Base-by-base conservation (phyloP, 1,140 invertebrate genomes). In the Euura lappo region DNA sequence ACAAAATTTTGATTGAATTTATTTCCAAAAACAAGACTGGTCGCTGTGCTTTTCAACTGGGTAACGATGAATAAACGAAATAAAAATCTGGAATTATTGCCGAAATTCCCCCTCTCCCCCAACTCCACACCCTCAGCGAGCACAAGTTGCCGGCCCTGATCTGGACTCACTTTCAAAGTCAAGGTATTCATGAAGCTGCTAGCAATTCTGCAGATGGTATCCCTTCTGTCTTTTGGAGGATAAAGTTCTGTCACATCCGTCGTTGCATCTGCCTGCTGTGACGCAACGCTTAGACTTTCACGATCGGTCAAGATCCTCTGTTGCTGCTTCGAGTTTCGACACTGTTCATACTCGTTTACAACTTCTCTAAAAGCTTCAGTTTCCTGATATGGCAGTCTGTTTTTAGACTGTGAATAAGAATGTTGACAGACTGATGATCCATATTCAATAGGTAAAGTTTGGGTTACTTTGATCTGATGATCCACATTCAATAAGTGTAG, bases 361-460 rank as follows among this genome's bases (percentile, higher is more conserved):
- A 83, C 74, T 2, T 77, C 69, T 67, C 71, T 78, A 43, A 78
- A 83, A 2, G 71, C 72, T 67, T 79, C 69, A 4, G 73, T 80
- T 69, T 78, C 78, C 68, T 83, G 80, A 74, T 82, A 82, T 0
- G 79, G 78, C 7, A 81, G 73, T 3, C 45, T 73, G 0, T 71
- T 66, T 4, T 6, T 5, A 3, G 51, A 60, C 51, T 60, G 51
- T 60, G 51, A 60, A 60, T 11, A 60, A 60, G 10, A 11, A 28
- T 28, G 28, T 28, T 28, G 28, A 28, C 28, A 28, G 28, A 28
- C 28, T 28, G 28, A 28, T 28, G 28, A 28, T 28, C 28, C 28
- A 1, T 1, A 28, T 28, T 28, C 28, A 28, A 28, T 28, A 28
- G 28, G 28, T 28, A 28, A 28, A 28, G 28, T 28, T 28, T 28